phyloP scores from a whole-genome alignment of 2,888 invertebrate genomes.

The Ophonus ardosiacus region DNA sequence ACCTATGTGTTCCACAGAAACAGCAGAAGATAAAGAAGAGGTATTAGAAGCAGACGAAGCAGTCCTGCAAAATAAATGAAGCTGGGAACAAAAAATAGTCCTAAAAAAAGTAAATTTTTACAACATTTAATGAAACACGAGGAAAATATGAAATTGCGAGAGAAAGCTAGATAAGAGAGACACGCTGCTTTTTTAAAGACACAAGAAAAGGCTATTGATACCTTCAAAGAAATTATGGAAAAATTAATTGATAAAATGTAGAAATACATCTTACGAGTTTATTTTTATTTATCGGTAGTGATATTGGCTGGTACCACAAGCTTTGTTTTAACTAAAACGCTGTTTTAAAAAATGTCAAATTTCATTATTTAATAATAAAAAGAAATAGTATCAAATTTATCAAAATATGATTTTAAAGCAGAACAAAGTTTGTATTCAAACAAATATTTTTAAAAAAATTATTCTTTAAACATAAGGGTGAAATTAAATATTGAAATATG shows the following conservation, averaged over 20 bases:
- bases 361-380: no score
- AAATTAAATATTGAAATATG: no score
- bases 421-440: no score
- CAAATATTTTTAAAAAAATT: no score
- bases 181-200: not conserved
- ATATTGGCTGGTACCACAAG: no score
- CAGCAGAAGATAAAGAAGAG: not conserved
- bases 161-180: not conserved
- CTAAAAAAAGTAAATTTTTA: not conserved
- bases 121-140: not conserved
- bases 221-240: not conserved
- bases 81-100: not conserved
- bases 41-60: not conserved
- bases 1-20: not conserved
- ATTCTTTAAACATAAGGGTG: no score
- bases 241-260: not conserved
- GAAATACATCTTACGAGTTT: not conserved
- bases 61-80: not conserved
- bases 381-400: no score
- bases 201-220: not conserved
- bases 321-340: no score
- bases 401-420: no score
- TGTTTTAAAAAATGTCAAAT: no score
- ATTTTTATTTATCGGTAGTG: not conserved
- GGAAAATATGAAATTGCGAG: no score